Percentiles rank a stretch among this genome's conserved stretches.
These are phyloP conservation scores for Hippopotamyrus pictus DNA, from an alignment of 2,797 vertebrate genomes.

Conservation along the genomic window DNA sequence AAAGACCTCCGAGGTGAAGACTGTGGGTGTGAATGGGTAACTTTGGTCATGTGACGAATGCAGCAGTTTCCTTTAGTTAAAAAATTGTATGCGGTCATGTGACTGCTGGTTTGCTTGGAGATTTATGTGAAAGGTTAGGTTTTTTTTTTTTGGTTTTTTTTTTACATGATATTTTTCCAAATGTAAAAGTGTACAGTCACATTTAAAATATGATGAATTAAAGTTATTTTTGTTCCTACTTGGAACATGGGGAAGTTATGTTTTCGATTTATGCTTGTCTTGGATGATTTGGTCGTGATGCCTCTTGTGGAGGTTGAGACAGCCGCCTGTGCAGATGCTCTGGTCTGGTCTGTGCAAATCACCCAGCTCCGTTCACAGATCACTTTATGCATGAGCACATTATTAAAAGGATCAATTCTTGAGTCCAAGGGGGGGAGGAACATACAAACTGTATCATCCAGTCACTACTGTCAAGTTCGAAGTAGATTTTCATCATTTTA, in stretches of 20 bases:
- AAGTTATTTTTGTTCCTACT: not conserved
- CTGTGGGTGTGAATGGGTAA: not conserved
- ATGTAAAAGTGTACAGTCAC: not conserved
- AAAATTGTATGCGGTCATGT: not conserved
- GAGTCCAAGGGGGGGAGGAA: not conserved
- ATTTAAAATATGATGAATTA: constrained; percentile 5
- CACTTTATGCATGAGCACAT: not conserved
- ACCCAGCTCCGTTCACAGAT: not conserved
- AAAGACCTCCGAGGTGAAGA: not conserved
- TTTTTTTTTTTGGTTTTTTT: not conserved
- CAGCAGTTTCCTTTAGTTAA: not conserved
- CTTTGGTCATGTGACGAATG: not conserved
- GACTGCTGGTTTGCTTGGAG: not conserved
- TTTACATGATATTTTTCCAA: not conserved
- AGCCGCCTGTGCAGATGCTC: not conserved
- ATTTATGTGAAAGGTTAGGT: not conserved
- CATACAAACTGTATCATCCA: not conserved
- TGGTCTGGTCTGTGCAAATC: not conserved
- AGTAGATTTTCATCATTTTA: not conserved
- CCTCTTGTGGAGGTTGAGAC: not conserved
- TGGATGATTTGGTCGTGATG: not conserved
- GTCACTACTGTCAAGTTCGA: not conserved
- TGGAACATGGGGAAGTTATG: not conserved
- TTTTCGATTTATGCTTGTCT: not conserved
- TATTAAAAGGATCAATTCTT: not conserved